Percentiles rank a stretch among this genome's conserved stretches.
These are phyloP conservation scores for Periphyllus acericola DNA, from an alignment of 2,888 invertebrate genomes.

Conservation along the genomic window DNA sequence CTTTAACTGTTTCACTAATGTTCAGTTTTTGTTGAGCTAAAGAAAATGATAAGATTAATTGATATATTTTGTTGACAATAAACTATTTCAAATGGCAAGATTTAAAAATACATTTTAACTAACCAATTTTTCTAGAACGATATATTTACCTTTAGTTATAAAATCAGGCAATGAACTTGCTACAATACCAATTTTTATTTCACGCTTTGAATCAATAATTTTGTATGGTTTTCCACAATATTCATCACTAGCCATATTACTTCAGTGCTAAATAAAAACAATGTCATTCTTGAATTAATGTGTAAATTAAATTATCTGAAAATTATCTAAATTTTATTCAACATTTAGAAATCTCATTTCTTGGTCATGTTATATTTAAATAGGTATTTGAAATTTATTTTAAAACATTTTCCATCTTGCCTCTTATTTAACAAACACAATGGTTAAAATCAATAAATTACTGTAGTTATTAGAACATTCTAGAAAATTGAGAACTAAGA, in stretches of 20 bases:
- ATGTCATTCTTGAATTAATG: neutral
- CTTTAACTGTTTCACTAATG: conserved; percentile 72
- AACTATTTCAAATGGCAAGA: too few relatives aligned
- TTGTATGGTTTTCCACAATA: conserved; percentile 72
- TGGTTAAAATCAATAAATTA: too few relatives aligned
- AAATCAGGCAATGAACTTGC: conserved; percentile 83
- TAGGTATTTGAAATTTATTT: too few relatives aligned
- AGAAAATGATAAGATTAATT: conserved; percentile 48
- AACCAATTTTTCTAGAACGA: neutral
- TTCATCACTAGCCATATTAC: conserved; percentile 43
- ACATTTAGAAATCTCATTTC: too few relatives aligned
- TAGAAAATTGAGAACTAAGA: too few relatives aligned
- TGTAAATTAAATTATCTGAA: too few relatives aligned
- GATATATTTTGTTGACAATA: too few relatives aligned
- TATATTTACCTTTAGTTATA: conserved; percentile 71
- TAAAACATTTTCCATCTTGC: too few relatives aligned
- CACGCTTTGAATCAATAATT: conserved; percentile 82
- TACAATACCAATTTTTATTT: conserved; percentile 84
- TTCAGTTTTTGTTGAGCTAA: conserved; percentile 78
- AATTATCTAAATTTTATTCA: too few relatives aligned
- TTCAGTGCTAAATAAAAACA: neutral
- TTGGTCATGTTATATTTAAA: too few relatives aligned
- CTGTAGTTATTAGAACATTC: too few relatives aligned
- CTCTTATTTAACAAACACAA: too few relatives aligned
- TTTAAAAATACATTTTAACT: neutral